Evolutionary conservation across 1,140 invertebrate genomes (phyloP).

Genomic region (Apis cerana): DNA sequence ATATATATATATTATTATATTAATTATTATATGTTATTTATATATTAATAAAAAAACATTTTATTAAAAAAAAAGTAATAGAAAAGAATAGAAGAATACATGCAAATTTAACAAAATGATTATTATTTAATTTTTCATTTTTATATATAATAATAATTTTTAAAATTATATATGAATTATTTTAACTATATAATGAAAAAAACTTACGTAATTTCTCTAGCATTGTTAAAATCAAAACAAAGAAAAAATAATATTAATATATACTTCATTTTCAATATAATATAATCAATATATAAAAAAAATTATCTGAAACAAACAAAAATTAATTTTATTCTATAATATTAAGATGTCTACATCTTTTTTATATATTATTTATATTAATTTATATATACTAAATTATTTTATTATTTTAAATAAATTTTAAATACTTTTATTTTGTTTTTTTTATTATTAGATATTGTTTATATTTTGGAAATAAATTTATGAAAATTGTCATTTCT

Average conservation of each 20-base stretch:
- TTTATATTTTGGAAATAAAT: not conserved
- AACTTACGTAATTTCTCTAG: constrained; percentile 73
- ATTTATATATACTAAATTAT: too few species aligned
- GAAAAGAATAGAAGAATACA: not conserved
- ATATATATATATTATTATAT: not conserved
- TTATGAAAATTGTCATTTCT: not conserved
- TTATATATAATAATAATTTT: not conserved
- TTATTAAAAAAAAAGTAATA: not conserved
- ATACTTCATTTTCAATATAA: constrained; percentile 63
- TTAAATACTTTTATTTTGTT: not conserved
- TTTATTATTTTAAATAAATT: too few species aligned
- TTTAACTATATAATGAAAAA: not conserved
- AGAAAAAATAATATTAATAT: constrained; percentile 49
- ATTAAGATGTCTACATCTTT: not conserved
- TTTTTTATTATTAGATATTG: constrained; percentile 2
- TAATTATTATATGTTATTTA: not conserved
- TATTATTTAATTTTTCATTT: not conserved
- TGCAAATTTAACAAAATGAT: not conserved
- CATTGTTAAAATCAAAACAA: constrained; percentile 31
- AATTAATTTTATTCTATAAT: constrained; percentile 23
- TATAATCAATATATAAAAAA: constrained; percentile 4
- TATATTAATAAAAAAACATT: too few species aligned
- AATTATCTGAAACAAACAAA: constrained; percentile 41
- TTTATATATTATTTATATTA: too few species aligned
- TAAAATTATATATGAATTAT: not conserved